A percentile compares a stretch with the other conserved stretches of the same genome.
phyloP scores from a whole-genome alignment of 2,797 vertebrate species.

The Peromyscus melanophrys region DNA sequence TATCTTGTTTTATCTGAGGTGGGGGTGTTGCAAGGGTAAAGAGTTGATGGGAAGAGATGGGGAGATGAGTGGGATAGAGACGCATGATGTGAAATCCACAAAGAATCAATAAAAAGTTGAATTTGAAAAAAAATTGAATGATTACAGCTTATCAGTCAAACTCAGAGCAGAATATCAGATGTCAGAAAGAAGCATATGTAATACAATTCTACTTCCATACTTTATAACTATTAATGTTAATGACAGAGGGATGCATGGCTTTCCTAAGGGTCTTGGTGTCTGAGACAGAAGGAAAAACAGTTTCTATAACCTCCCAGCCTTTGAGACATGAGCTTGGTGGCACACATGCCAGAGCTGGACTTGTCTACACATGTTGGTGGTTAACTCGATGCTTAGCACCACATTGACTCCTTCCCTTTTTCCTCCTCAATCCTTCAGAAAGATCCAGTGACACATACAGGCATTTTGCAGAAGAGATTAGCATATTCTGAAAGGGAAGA shows the following conservation, averaged over 20 bases:
- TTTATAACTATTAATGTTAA: not conserved
- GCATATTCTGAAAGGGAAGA: not conserved
- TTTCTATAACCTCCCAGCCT: not conserved
- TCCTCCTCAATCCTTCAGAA: constrained; percentile 2
- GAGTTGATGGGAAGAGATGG: not conserved
- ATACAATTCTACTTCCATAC: not conserved
- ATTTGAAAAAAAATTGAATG: not conserved
- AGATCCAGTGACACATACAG: not conserved
- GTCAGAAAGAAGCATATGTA: not conserved
- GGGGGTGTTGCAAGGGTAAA: not conserved
- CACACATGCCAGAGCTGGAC: not conserved
- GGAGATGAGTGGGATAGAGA: not conserved
- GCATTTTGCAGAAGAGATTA: constrained; percentile 7
- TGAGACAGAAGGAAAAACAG: not conserved
- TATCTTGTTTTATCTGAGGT: not conserved
- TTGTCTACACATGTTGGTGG: not conserved
- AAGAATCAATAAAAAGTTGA: not conserved
- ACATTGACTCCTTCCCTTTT: not conserved
- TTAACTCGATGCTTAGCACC: not conserved
- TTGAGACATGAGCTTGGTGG: not conserved
- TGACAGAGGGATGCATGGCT: not conserved
- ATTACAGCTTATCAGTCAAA: not conserved
- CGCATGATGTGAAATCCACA: not conserved
- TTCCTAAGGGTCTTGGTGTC: not conserved
- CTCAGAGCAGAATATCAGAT: not conserved